Conservation (phyloP, 2,113 vertebrate genomes). For the Danionella cerebrum region DNA sequence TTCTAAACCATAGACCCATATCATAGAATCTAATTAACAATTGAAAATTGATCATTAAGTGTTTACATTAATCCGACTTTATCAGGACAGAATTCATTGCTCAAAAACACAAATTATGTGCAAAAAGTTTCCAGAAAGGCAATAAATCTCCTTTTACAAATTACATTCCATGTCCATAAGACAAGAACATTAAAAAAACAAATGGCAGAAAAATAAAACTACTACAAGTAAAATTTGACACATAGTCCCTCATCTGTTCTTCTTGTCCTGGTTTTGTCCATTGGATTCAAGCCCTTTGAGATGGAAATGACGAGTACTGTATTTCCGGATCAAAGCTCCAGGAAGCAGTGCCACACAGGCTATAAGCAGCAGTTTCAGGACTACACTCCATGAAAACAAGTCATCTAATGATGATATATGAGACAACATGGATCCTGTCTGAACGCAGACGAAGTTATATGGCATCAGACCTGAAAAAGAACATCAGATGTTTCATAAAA, state of each 20-base stretch:
- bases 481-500: not conserved
- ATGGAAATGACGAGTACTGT: slow-evolving; percentile 66
- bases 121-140: no score
- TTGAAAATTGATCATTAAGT: no score
- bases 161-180: no score
- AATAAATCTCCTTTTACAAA: no score
- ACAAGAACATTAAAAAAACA: no score
- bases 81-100: no score
- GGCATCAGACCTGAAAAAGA: slow-evolving; percentile 77
- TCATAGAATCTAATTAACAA: no score
- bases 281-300: slow-evolving; percentile 51
- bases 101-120: no score
- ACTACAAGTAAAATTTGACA: no score
- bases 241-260: slow-evolving; percentile 61
- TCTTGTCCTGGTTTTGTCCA: slow-evolving; percentile 51
- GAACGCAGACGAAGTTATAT: slow-evolving; percentile 97
- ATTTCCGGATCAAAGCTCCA: slow-evolving; percentile 77
- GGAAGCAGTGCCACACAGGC: slow-evolving; percentile 81
- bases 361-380: slow-evolving; percentile 81
- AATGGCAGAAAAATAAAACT: no score
- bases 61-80: no score
- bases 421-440: slow-evolving; percentile 89
- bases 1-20: no score
- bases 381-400: slow-evolving; percentile 81
- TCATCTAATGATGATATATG: slow-evolving; percentile 85